Evolutionary conservation across 1,140 invertebrate genomes (phyloP).

Genomic region (Melipona quadrifasciata): DNA sequence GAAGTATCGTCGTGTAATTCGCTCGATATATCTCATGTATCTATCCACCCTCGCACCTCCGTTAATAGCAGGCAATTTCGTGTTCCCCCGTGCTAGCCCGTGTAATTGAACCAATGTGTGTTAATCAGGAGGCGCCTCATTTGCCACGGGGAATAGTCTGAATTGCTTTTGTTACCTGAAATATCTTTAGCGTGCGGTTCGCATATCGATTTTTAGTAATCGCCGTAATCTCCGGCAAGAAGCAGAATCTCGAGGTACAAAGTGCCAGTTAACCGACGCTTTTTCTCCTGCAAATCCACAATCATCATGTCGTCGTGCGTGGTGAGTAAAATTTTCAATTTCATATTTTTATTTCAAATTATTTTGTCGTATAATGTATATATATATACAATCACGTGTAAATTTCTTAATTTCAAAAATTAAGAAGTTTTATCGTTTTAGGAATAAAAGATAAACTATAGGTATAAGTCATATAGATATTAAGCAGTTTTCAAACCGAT

Average conservation of each 20-base stretch:
- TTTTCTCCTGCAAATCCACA: neutral
- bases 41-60: slow-evolving; percentile 61
- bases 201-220: slow-evolving; percentile 51
- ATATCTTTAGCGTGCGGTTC: slow-evolving; percentile 42
- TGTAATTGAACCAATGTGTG: slow-evolving; percentile 71
- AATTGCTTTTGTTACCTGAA: slow-evolving; percentile 70
- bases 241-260: neutral
- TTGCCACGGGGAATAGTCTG: slow-evolving; percentile 67
- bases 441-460: neutral
- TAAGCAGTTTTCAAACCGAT: too few relatives aligned
- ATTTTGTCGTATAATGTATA: neutral
- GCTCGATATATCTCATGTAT: slow-evolving; percentile 59
- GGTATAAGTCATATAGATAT: too few relatives aligned
- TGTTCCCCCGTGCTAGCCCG: slow-evolving; percentile 66
- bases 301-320: neutral
- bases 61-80: slow-evolving; percentile 71
- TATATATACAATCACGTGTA: neutral
- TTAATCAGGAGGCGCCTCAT: slow-evolving; percentile 70
- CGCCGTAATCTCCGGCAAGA: neutral
- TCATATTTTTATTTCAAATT: neutral
- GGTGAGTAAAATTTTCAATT: neutral
- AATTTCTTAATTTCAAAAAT: neutral
- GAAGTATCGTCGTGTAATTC: slow-evolving; percentile 60
- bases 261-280: neutral
- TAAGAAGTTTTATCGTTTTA: neutral